Conservation (phyloP, 1,140 invertebrate genomes). For the Atta cephalotes region DNA sequence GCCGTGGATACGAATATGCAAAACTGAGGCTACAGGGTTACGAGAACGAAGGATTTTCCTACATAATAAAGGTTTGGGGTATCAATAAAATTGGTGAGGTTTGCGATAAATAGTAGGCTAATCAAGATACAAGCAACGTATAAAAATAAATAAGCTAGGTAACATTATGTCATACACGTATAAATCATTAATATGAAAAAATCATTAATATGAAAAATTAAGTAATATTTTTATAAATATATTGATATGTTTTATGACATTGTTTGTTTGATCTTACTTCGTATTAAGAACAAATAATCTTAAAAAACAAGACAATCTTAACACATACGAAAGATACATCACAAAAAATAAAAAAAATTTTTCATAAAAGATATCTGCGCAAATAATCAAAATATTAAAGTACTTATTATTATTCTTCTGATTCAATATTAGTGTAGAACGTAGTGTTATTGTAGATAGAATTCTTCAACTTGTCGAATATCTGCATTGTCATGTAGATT, state of each 20-base stretch:
- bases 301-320: not conserved
- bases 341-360: not conserved
- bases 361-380: not conserved
- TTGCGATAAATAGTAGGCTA: slow-evolving; percentile 20
- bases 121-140: not conserved
- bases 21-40: slow-evolving; percentile 61
- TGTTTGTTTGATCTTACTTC: not conserved
- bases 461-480: slow-evolving; percentile 17
- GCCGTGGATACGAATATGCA: slow-evolving; percentile 48
- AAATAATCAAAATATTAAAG: slow-evolving; percentile 12
- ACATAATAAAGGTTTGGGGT: slow-evolving; percentile 73
- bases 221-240: slow-evolving; percentile 33
- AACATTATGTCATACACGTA: not conserved
- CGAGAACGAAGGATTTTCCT: slow-evolving; percentile 66
- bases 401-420: not conserved
- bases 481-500: slow-evolving; percentile 19
- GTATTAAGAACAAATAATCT: slow-evolving; percentile 21
- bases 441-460: not conserved
- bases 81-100: slow-evolving; percentile 33
- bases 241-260: not conserved
- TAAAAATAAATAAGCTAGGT: not conserved
- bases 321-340: slow-evolving; percentile 4
- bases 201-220: slow-evolving; percentile 46
- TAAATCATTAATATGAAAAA: slow-evolving; percentile 41
- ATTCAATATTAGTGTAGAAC: not conserved